Evolutionary conservation across 2,113 vertebrate genomes (phyloP), one percentile per base, ranked within the genome.

Genomic region (Limnothrissa miodon): DNA sequence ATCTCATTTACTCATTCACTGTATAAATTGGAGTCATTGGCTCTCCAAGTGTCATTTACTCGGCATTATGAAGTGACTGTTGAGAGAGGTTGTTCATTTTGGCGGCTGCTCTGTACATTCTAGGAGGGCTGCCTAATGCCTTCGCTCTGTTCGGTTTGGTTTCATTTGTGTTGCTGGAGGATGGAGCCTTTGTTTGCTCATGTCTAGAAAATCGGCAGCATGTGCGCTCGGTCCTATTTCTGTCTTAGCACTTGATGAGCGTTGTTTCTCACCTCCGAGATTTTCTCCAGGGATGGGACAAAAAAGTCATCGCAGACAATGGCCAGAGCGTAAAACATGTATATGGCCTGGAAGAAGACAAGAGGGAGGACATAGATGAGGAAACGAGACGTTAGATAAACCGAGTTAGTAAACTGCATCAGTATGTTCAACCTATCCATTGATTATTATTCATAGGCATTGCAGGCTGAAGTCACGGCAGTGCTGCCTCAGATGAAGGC

Each of bases 241-340:
- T 7, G 44, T 36, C 78, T 53, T 29, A 33, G 33, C 74, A 42
- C 11, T 45, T 10, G 87, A 44, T 53, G 53, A 44, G 42, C 8
- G 45, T 66, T 78, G 9, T 82, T 80, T 87, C 93, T 90, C 84
- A 95, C 94, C 94, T 95, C 93, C 39, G 94, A 95, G 89, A 95
- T 95, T 88, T 95, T 95, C 89, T 95, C 94, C 82, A 95, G 91
- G 17, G 94, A 95, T 0, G 94, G 94, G n/a, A 95, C 94, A 82
- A 95, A 95, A 90, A 92, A 95, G 89, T 95, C 93, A 9, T 95
- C 94, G 25, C 94, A 95, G 85, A 95, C 91, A 46, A 95, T 94
- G 70, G 94, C 94, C 45, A 95, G 90, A 80, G 94, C 94, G 39
- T 95, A 95, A 91, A 95, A 95, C 94, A 94, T 95, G 90, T 95